Evolutionary conservation across 23 tunicate genomes (phyloP), one percentile per base, ranked within the genome.

Genomic region (Phallusia fumigata): DNA sequence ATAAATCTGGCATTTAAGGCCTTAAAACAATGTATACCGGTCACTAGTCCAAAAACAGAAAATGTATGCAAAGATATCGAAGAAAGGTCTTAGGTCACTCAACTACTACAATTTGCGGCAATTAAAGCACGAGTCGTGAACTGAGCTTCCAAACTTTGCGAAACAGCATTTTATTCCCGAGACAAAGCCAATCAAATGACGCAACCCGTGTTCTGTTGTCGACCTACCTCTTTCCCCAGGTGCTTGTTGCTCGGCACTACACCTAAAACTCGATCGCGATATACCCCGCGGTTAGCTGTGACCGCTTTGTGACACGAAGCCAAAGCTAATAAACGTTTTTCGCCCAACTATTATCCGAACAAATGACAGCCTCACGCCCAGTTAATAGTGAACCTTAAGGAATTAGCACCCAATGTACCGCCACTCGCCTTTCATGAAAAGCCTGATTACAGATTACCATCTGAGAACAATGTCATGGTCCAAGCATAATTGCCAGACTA

Each of bases 281-380:
- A 40, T 40, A 40, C 5, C 47, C 47, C 47, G 47, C 47, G 47
- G 47, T 40, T 40, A 40, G 47, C 47, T 40, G 69, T 58, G 69
- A 58, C 69, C 69, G 69, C 26, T 22, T 58, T 58, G 11, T 58
- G 69, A 58, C 47, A 40, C 47, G 8, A 5, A 40, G 10, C 47
- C 47, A 40, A 40, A 3, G 69, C 69, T 58, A 58, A 58, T 58
- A 58, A 58, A 58, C 69, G 11, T 6, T 24, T 21, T 24, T 58
- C 3, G 13, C 69, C 69, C 69, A 24, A 22, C 13, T 58, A 40
- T 40, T 40, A 40, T 40, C 47, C 47, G 47, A 10, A 40, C 69
- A 58, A 58, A 58, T 58, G 16, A 58, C 69, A 21, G 16, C 69
- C 28, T 58, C 69, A 58, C 69, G 69, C 69, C 69, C 69, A 24